Conservation (phyloP, 2,797 vertebrate species). For the Bovichtus variegatus region DNA sequence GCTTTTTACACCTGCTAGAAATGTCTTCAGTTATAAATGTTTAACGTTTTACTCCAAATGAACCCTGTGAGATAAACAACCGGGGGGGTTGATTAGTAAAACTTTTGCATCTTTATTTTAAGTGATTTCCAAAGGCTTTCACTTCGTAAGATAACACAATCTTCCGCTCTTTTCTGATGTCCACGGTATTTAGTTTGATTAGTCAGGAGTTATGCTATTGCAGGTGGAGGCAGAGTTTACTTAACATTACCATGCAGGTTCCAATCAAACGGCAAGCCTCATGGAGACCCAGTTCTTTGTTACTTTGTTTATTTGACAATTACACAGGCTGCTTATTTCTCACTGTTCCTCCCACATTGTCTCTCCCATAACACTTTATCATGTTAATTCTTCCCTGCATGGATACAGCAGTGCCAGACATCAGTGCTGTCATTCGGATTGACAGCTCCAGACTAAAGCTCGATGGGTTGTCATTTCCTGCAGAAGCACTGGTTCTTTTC, state of each 20-base stretch:
- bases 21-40: slow-evolving; percentile 13
- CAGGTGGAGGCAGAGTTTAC: slow-evolving; percentile 8
- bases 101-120: not conserved
- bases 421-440: slow-evolving; percentile 56
- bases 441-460: slow-evolving; percentile 61
- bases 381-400: slow-evolving; percentile 63
- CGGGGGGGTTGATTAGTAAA: not conserved
- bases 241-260: slow-evolving; percentile 12
- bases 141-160: not conserved
- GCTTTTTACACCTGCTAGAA: slow-evolving; percentile 12
- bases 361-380: slow-evolving; percentile 55
- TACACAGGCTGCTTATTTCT: slow-evolving; percentile 37
- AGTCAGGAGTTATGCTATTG: not conserved
- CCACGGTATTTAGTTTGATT: not conserved
- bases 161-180: not conserved
- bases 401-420: slow-evolving; percentile 54
- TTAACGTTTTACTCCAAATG: slow-evolving; percentile 24
- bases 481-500: slow-evolving; percentile 57
- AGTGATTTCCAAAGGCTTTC: slow-evolving; percentile 2
- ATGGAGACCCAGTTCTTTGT: slow-evolving; percentile 31
- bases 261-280: slow-evolving; percentile 30
- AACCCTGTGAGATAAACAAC: not conserved
- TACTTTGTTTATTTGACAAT: slow-evolving; percentile 60
- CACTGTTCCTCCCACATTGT: slow-evolving; percentile 60
- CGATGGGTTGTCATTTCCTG: slow-evolving; percentile 53